These are phyloP conservation scores for Micromys minutus DNA, from an alignment of 2,113 vertebrate genomes.

Conservation along the genomic window DNA sequence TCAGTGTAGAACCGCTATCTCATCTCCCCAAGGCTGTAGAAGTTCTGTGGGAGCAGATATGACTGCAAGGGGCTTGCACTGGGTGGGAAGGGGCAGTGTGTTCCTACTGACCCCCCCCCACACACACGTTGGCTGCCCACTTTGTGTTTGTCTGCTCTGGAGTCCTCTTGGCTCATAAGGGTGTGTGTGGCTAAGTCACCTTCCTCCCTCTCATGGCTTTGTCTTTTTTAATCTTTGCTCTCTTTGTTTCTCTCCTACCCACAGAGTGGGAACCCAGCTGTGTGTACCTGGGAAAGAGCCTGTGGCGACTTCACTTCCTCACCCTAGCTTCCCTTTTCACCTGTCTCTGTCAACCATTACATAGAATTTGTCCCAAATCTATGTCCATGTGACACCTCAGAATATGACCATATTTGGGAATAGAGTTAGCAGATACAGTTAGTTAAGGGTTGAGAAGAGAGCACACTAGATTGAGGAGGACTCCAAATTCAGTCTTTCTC, in stretches of 20 bases:
- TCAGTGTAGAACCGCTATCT: neutral
- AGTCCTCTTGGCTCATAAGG: neutral
- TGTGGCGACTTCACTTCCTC: rapidly evolving
- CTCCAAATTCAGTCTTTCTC: neutral
- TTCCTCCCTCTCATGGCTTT: neutral
- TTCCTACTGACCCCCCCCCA: neutral
- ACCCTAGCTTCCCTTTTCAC: rapidly evolving
- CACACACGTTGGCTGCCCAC: too few relatives aligned
- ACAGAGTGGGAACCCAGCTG: neutral
- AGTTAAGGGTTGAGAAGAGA: neutral
- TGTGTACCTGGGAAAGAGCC: neutral
- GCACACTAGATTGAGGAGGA: neutral
- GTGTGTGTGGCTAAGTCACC: too few relatives aligned
- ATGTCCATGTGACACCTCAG: neutral
- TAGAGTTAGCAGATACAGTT: neutral
- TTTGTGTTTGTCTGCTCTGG: neutral
- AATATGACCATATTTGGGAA: neutral
- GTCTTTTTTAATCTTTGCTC: neutral
- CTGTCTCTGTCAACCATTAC: too few relatives aligned
- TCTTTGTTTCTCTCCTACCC: neutral
- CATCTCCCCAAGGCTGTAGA: neutral
- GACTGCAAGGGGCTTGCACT: neutral
- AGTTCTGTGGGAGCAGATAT: neutral
- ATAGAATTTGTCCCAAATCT: neutral
- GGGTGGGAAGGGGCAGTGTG: neutral